Percentiles rank a stretch among this genome's conserved stretches.
Evolutionary conservation across 2,113 vertebrate genomes (phyloP).

Genomic region (Ceyx margarethae): DNA sequence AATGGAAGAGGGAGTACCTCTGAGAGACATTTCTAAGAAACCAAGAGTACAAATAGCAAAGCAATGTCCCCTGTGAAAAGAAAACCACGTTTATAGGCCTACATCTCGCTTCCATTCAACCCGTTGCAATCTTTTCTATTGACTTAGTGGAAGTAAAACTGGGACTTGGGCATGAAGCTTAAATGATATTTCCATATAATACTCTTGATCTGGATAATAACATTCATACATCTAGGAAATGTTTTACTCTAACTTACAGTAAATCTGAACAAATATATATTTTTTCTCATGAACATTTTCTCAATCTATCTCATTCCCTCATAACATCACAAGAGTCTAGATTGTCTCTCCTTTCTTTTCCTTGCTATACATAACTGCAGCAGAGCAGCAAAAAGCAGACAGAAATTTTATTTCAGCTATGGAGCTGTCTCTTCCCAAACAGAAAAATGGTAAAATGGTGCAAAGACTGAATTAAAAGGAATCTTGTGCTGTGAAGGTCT

Average conservation of each 20-base stretch:
- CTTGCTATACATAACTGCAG: background rate
- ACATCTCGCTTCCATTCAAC: slow-evolving; percentile 8
- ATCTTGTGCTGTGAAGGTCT: background rate
- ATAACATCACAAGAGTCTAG: background rate
- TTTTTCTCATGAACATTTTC: background rate
- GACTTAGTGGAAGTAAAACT: slow-evolving; percentile 32
- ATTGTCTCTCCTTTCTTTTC: background rate
- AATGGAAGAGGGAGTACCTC: slow-evolving; percentile 22
- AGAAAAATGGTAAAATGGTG: background rate
- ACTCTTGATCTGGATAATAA: background rate
- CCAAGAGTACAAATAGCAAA: slow-evolving; percentile 39
- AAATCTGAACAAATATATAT: background rate
- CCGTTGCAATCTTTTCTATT: slow-evolving; percentile 8
- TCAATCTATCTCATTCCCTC: background rate
- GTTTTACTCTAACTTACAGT: background rate
- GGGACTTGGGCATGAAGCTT: slow-evolving; percentile 12
- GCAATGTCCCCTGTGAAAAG: background rate
- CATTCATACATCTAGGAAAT: background rate
- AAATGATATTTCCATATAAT: slow-evolving; percentile 22
- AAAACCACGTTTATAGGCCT: slow-evolving; percentile 14
- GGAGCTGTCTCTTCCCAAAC: background rate
- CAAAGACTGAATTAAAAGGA: background rate
- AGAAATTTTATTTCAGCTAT: background rate
- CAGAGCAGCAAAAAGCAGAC: background rate
- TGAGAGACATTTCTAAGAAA: slow-evolving; percentile 34